Base-by-base conservation (phyloP, 2,113 vertebrate genomes). In the Eudyptes chrysolophus region DNA sequence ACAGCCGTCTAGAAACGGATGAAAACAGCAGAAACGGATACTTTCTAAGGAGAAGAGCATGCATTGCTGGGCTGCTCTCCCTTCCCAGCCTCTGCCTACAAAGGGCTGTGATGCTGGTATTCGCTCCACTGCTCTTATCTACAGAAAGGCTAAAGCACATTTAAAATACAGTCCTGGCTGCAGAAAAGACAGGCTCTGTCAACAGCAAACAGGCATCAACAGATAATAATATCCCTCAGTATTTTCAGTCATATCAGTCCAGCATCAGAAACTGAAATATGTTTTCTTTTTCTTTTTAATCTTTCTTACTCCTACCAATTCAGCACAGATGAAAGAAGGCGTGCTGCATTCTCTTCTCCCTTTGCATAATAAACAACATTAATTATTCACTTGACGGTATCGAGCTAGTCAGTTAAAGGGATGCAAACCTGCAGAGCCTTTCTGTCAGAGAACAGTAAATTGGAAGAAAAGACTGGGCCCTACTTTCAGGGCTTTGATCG, bases 341-440 rank as follows among this genome's bases (percentile, higher is more conserved):
- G 11, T 64, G 66, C 44, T 77, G 71, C 55, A 66, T 68, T 89
- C 55, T 74, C 46, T 51, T 89, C 61, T 54, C 82, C 81, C 49
- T 87, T 48, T 83, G n/a, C 40, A n/a, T 55, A 84, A 96, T 61
- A 90, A 96, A 93, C 65, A 87, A 69, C 54, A 85, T 89, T 77
- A 84, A 84, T 82, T 89, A 96, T 93, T 96, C 69, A 89, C 62
- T 44, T 87, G 22, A 54, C 6, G 4, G 36, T 83, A 94, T 38
- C 2, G 25, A 84, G 74, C 17, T 81, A 74, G 65, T 25, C 70
- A 94, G 64, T n/a, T 74, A 74, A 68, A 85, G 16, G 27, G 55
- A 87, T 51, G 36, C 26, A 87, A 91, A 83, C n/a, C 32, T 72
- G 44, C 70, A 84, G 78, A 80, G 26, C 18, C 54, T 32, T 93